Conservation (phyloP, 2,888 invertebrate species). For the Rhingia campestris region DNA sequence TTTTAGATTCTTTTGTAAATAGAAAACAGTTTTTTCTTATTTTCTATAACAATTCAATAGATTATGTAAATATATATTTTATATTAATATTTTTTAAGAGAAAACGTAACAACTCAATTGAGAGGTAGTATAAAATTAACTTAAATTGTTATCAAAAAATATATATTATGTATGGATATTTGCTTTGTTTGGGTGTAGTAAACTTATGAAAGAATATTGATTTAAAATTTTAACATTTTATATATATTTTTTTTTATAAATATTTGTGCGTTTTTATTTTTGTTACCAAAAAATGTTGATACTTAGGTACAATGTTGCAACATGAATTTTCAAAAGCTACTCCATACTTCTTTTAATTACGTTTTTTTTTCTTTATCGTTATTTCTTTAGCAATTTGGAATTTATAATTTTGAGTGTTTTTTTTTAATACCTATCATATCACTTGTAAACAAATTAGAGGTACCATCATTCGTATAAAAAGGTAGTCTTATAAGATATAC, state of each 20-base stretch:
- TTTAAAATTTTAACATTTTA: background rate
- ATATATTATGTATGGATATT: conserved; percentile 40
- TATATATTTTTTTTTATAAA: conserved; percentile 44
- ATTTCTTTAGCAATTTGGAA: conserved; percentile 65
- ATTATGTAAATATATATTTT: conserved; percentile 43
- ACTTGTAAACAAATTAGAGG: conserved; percentile 72
- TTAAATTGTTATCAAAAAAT: conserved; percentile 66
- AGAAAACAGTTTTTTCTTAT: conserved; percentile 28
- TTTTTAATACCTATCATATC: conserved; percentile 68
- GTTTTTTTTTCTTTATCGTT: conserved; percentile 7
- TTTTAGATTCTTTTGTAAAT: conserved; percentile 47
- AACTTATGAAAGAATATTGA: conserved; percentile 37
- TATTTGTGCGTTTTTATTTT: conserved; percentile 71
- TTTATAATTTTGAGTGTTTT: conserved; percentile 32
- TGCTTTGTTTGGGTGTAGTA: background rate
- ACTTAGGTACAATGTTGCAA: conserved; percentile 74
- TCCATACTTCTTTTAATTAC: conserved; percentile 46
- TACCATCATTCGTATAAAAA: conserved; percentile 73
- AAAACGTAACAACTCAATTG: conserved; percentile 49
- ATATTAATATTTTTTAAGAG: conserved; percentile 15
- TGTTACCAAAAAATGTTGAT: conserved; percentile 67
- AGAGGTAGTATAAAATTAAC: conserved; percentile 57
- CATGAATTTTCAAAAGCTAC: conserved; percentile 66
- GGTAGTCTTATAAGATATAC: conserved; percentile 73
- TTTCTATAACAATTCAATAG: conserved; percentile 43